A percentile compares a stretch with the other conserved stretches of the same genome.
phyloP scores from a whole-genome alignment of 92 coral and sea anemone genomes.

The Muricea muricata region DNA sequence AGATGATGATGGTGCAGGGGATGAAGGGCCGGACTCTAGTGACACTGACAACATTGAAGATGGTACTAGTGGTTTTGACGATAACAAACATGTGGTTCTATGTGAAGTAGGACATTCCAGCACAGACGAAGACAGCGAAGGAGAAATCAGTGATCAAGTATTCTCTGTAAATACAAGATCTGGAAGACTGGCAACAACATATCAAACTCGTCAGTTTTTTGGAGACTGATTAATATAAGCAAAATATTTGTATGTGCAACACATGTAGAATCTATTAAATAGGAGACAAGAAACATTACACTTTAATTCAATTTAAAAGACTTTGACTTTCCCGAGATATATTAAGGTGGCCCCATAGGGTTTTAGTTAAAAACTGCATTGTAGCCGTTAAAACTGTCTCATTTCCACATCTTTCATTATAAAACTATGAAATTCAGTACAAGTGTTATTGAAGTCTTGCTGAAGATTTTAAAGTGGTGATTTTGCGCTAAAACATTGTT shows the following conservation, averaged over 20 bases:
- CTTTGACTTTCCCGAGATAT: too few species aligned
- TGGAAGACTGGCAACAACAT: conserved; percentile 25
- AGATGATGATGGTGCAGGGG: not conserved
- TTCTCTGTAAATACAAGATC: conserved; percentile 16
- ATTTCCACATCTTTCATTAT: too few species aligned
- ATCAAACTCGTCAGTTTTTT: not conserved
- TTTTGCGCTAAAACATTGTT: too few species aligned
- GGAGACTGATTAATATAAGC: conserved; percentile 8
- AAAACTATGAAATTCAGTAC: too few species aligned
- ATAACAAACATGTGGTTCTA: not conserved
- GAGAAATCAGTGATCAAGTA: not conserved
- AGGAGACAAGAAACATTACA: too few species aligned
- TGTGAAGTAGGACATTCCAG: not conserved
- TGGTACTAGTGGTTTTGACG: not conserved
- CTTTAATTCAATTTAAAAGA: not conserved
- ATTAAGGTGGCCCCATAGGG: too few species aligned
- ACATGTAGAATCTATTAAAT: too few species aligned
- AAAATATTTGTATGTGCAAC: too few species aligned
- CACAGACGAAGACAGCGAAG: not conserved
- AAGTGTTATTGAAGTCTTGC: too few species aligned
- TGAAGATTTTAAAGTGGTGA: too few species aligned
- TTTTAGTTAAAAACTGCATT: too few species aligned
- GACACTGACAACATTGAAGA: not conserved
- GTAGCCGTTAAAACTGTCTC: too few species aligned
- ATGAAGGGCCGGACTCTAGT: conserved; percentile 10